Conservation (phyloP, 2,113 vertebrate genomes). For the Neodon shergylaensis region DNA sequence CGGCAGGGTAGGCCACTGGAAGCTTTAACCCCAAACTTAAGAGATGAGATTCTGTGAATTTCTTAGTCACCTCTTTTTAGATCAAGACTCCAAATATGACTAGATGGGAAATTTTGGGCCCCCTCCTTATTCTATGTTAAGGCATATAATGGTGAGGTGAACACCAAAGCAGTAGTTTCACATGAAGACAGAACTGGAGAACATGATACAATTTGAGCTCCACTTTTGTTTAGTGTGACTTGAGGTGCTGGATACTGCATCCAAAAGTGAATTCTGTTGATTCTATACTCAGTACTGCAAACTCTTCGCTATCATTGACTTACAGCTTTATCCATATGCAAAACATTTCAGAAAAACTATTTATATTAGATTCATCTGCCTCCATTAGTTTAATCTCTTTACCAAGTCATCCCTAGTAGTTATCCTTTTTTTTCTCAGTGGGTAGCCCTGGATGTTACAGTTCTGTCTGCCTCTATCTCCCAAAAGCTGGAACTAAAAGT, state of each 20-base stretch:
- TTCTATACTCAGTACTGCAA: too few species aligned
- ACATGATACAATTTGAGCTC: background rate
- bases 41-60: background rate
- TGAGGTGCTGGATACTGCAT: background rate
- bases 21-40: background rate
- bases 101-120: background rate
- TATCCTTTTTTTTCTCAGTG: too few species aligned
- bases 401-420: too few species aligned
- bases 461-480: too few species aligned
- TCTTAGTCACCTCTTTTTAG: background rate
- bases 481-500: background rate
- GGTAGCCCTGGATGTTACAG: too few species aligned
- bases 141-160: background rate
- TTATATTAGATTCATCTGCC: background rate
- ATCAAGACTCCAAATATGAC: background rate
- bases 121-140: background rate
- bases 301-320: background rate
- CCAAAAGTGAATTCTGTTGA: background rate
- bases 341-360: background rate
- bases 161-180: background rate
- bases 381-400: too few species aligned
- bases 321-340: background rate
- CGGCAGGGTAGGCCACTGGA: background rate
- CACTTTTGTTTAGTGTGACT: background rate
- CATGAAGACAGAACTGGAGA: background rate